Conservation (phyloP, 2,113 vertebrate genomes). For the Tapirus terrestris region DNA sequence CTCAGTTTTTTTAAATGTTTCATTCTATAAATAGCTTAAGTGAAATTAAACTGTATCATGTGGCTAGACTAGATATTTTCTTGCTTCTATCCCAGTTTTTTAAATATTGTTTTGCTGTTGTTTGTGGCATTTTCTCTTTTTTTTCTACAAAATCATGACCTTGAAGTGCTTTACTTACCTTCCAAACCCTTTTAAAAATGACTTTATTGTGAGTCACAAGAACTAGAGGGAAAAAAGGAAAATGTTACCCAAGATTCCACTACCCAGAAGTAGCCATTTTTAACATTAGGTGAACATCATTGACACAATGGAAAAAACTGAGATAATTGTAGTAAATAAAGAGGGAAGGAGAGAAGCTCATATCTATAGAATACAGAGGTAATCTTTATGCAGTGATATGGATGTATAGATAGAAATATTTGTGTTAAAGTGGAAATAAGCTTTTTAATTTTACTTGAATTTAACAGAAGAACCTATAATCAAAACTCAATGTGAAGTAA, state of each 20-base stretch:
- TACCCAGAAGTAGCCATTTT: neutral
- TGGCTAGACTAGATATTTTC: neutral
- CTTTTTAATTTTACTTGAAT: neutral
- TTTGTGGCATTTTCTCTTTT: neutral
- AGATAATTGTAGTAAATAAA: accelerated
- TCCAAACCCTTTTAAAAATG: neutral
- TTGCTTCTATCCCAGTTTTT: neutral
- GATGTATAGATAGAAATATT: neutral
- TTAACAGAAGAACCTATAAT: neutral
- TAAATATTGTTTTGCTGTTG: neutral
- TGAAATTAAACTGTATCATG: slow-evolving; percentile 7
- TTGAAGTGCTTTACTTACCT: neutral
- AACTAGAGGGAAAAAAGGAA: neutral
- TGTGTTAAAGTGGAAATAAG: neutral
- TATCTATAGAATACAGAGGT: accelerated
- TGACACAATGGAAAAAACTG: neutral
- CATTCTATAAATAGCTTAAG: slow-evolving; percentile 19
- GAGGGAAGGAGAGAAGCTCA: neutral
- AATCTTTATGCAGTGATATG: neutral
- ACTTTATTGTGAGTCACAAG: neutral
- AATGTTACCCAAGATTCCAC: neutral
- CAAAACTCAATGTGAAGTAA: neutral
- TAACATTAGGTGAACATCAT: neutral
- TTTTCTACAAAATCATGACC: neutral
- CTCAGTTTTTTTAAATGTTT: neutral